A percentile compares a stretch with the other conserved stretches of the same genome.
Conservation (phyloP, 2,113 vertebrate species). For the Emydura subglobosa region DNA sequence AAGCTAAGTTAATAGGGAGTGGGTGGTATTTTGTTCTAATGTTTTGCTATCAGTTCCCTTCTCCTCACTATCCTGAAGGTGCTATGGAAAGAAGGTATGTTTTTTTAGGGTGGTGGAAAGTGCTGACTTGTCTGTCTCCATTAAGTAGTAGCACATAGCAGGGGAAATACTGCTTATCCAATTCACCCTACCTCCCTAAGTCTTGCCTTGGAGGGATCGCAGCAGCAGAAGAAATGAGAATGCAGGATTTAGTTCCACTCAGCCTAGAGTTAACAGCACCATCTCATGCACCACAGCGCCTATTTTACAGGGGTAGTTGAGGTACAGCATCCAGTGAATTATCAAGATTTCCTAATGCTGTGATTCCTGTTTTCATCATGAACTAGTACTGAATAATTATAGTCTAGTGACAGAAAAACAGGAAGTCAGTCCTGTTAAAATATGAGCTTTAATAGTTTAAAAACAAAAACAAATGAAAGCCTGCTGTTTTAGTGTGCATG, state of each 20-base stretch:
- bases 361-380: neutral
- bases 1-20: neutral
- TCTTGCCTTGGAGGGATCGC: no score
- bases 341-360: neutral
- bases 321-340: neutral
- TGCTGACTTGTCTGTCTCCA: no score
- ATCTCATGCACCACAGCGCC: no score
- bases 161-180: no score
- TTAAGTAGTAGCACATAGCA: no score
- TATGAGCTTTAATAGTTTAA: constrained; percentile 80
- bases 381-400: neutral
- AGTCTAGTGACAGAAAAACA: constrained; percentile 45
- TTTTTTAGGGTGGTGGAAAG: neutral
- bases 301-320: neutral
- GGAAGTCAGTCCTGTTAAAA: constrained; percentile 75
- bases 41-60: neutral
- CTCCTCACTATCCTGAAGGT: neutral
- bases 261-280: no score
- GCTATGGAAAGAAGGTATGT: no score
- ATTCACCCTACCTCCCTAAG: no score
- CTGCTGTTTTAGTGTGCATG: constrained; percentile 61
- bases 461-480: constrained; percentile 61
- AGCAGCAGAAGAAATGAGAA: no score
- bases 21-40: neutral
- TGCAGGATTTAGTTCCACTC: no score